These are phyloP conservation scores for Hemicordylus capensis DNA, from an alignment of 2,113 vertebrate genomes.

Conservation along the genomic window DNA sequence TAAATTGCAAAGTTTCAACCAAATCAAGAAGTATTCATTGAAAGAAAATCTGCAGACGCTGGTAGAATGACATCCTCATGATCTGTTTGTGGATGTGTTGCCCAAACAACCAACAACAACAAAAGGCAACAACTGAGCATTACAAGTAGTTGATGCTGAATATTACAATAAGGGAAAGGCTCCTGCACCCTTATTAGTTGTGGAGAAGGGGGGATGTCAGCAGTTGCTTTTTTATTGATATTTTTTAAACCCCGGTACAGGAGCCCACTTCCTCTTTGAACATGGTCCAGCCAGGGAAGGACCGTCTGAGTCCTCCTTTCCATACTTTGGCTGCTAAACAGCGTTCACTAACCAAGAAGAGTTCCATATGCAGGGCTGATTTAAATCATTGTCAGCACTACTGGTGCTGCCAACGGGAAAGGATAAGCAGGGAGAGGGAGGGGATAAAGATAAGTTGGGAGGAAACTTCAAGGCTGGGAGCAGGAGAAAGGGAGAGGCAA, in stretches of 20 bases:
- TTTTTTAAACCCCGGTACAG: not conserved
- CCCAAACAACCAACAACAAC: too few relatives aligned
- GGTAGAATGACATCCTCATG: constrained; percentile 13
- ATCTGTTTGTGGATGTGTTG: not conserved
- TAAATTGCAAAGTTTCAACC: constrained; percentile 52
- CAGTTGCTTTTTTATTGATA: not conserved
- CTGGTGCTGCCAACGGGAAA: too few relatives aligned
- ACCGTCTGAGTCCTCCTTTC: not conserved
- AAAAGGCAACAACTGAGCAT: constrained; percentile 21
- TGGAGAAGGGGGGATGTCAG: not conserved
- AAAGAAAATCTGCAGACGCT: constrained; percentile 42
- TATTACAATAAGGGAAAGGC: not conserved
- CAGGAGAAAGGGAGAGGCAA: not conserved
- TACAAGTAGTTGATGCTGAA: constrained; percentile 26
- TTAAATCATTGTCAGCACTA: too few relatives aligned
- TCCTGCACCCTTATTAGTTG: not conserved
- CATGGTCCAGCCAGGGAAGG: not conserved
- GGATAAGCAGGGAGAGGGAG: too few relatives aligned
- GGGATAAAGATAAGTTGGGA: too few relatives aligned
- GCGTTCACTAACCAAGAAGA: not conserved
- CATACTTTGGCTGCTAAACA: not conserved
- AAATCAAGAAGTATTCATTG: constrained; percentile 47
- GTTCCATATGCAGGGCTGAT: not conserved
- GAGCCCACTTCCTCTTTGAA: not conserved
- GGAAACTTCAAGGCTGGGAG: too few relatives aligned